phyloP scores from a whole-genome alignment of 2,888 invertebrate species.

The Drosophila kanekoi region DNA sequence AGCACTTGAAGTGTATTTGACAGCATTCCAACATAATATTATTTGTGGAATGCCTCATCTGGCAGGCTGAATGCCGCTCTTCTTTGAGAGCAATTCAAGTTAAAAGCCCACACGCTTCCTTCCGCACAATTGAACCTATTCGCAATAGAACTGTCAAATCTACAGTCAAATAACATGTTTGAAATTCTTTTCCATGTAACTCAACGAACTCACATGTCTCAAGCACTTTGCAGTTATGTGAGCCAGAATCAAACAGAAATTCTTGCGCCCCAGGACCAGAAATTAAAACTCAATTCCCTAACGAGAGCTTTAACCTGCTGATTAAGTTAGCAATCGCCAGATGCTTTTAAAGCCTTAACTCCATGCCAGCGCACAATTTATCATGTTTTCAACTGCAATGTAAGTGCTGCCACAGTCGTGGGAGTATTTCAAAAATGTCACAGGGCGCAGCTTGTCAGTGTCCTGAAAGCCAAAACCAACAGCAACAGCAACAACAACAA shows the following conservation, averaged over 20 bases:
- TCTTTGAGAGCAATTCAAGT: slow-evolving; percentile 30
- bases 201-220: slow-evolving; percentile 2
- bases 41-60: slow-evolving; percentile 48
- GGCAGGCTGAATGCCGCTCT: no score
- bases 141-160: slow-evolving; percentile 8
- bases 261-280: background rate
- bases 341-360: slow-evolving; percentile 32
- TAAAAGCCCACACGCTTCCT: slow-evolving; percentile 34
- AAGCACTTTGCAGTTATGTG: slow-evolving; percentile 29
- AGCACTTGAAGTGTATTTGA: slow-evolving; percentile 62
- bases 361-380: slow-evolving; percentile 17
- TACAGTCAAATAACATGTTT: slow-evolving; percentile 5
- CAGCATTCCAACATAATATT: slow-evolving; percentile 54
- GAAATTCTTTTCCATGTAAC: slow-evolving; percentile 11
- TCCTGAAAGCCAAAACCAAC: slow-evolving; percentile 19
- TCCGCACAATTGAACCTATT: slow-evolving; percentile 44
- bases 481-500: slow-evolving; percentile 4
- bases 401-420: slow-evolving; percentile 31
- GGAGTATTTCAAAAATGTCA: slow-evolving; percentile 42
- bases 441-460: slow-evolving; percentile 39
- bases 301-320: slow-evolving; percentile 3
- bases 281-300: slow-evolving; percentile 5
- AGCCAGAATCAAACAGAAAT: slow-evolving; percentile 44
- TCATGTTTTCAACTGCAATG: slow-evolving; percentile 49
- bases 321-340: slow-evolving; percentile 26